Evolutionary conservation across 2,797 vertebrate species (phyloP), one percentile per base, ranked within the genome.

Genomic region (Distichodus sexfasciatus): DNA sequence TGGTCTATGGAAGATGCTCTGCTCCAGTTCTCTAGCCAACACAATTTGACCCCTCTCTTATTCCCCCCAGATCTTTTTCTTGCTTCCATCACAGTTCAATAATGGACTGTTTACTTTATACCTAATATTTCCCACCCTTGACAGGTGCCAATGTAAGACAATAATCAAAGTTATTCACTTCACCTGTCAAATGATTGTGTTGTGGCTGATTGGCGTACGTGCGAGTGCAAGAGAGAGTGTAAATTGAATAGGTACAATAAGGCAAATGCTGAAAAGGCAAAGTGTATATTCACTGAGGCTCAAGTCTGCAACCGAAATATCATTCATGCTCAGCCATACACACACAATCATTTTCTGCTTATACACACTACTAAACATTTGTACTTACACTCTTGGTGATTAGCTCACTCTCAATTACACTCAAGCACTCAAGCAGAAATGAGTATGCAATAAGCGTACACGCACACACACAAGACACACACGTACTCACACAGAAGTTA

Each of bases 341-440:
- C 40, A 36, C 51, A 53, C 29, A 14, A 9, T 53, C 26, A 43
- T n/a, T n/a, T n/a, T n/a, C 29, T 35, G 3, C 46, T 55, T 23
- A 53, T 38, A 51, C 59, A 74, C 60, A 54, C 72, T 35, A 54
- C 54, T 66, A 50, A 54, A 51, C 64, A 74, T 60, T 62, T 59
- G 61, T 51, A 69, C 65, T 65, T 58, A 64, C 43, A 58, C 61
- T 50, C 29, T 36, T 40, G 48, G 23, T 71, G 60, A 71, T 71
- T 58, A 65, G 61, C 61, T 71, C 46, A 65, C 60, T 57, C 69
- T 64, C 69, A 64, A 71, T 64, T 71, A 64, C 60, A 71, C 68
- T 55, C 36, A 44, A 53, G 57, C 67, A 57, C 50, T 71, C 41
- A 15, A 69, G 67, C 67, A 53, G 57, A 69, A 69, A 62, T 62